Evolutionary conservation across 2,888 invertebrate genomes (phyloP), one percentile per base, ranked within the genome.

Genomic region (Coremacera marginata): DNA sequence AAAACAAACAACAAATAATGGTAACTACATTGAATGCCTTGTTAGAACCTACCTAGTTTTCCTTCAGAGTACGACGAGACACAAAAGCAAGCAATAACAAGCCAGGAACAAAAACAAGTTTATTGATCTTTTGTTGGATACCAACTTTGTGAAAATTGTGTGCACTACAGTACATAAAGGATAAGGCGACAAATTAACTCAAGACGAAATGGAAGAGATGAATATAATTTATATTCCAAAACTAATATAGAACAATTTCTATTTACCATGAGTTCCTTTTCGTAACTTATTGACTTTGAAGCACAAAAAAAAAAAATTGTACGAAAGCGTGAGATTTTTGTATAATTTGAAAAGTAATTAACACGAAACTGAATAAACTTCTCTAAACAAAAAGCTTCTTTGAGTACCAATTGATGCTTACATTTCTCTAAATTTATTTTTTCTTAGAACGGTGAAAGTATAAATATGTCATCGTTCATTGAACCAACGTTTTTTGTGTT

Each of bases 1-100:
- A 22, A 68, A 22, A 49, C 68, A 68, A 68, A 19, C 49, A n/a
- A 27, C 49, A 19, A 25, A 51, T 11, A 25, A 11, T 34, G 37
- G n/a, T 9, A 27, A 19, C 37, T 11, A n/a, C n/a, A n/a, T 44
- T 44, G 44, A 44, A 14, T 44, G 44, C 44, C 44, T 65, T 34
- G 34, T 65, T 65, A 34, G 63, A 34, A 65, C 31, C 31, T 65
- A 65, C 31, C 31, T 65, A 0, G 63, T 37, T 65, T 65, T 65
- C 63, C 63, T 65, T 65, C 63, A 49, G 51, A 68, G 25, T 27
- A 25, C 55, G 55, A 55, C 55, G 8, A 19, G 22, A n/a, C 19
- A 55, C 19, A n/a, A 16, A 52, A 19, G 55, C 19, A 44, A 44
- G 14, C 44, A 44, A 44, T 11, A n/a, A 22, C 55, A 55, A 55